Conservation (phyloP, 1,140 invertebrate species). For the Orchesella cincta region DNA sequence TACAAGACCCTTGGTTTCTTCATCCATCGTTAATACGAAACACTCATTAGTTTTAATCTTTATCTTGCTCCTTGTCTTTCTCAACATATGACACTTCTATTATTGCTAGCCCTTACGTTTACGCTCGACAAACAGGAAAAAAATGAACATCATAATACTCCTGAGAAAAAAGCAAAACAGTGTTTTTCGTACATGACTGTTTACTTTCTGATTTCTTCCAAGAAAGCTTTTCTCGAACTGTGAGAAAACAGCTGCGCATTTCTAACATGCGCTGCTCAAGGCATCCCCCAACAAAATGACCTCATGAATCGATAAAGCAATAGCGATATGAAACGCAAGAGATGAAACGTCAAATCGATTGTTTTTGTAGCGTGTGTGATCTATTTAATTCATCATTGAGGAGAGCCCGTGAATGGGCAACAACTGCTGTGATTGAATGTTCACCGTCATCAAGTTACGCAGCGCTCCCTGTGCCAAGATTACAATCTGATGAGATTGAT, state of each 20-base stretch:
- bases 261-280: background rate
- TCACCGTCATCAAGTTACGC: background rate
- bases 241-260: conserved; percentile 1
- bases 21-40: background rate
- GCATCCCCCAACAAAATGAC: background rate
- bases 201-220: background rate
- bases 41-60: conserved; percentile 21
- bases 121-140: background rate
- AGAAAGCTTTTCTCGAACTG: no score
- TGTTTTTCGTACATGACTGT: background rate
- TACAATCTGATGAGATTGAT: background rate
- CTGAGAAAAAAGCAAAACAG: conserved; percentile 3
- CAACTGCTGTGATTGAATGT: background rate
- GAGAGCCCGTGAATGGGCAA: background rate
- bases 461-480: no score
- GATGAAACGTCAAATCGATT: background rate
- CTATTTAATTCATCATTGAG: background rate
- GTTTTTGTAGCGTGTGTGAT: background rate
- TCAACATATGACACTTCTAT: conserved; percentile 18
- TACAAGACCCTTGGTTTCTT: background rate
- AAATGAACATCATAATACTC: background rate
- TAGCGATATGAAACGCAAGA: background rate
- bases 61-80: background rate
- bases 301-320: background rate
- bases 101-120: background rate